Evolutionary conservation across 2,113 vertebrate genomes (phyloP).

Genomic region (Acinonyx jubatus): DNA sequence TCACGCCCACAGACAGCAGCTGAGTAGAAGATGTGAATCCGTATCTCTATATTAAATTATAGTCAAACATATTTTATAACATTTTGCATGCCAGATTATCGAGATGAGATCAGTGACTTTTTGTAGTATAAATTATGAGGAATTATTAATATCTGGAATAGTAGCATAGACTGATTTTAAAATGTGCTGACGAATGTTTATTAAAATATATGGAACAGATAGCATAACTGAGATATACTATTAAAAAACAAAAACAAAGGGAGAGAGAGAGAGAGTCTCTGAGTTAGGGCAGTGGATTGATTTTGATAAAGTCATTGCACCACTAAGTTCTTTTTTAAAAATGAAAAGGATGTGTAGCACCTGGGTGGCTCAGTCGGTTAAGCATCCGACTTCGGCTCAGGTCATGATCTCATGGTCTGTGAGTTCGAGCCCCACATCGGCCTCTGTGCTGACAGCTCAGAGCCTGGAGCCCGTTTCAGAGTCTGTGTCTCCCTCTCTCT

Average conservation of each 20-base stretch:
- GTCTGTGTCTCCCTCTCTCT: too few species aligned
- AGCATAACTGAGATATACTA: not conserved
- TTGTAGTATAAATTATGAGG: not conserved
- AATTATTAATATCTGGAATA: not conserved
- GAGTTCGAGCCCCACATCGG: too few species aligned
- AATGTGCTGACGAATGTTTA: not conserved
- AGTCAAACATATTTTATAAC: constrained; percentile 35
- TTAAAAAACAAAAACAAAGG: not conserved
- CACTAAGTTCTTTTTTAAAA: not conserved
- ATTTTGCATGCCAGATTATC: not conserved
- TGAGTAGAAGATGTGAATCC: not conserved
- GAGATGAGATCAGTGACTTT: not conserved
- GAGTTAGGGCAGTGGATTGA: not conserved
- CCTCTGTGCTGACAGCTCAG: too few species aligned
- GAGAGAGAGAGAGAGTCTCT: not conserved
- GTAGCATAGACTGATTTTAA: not conserved
- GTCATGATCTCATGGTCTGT: too few species aligned
- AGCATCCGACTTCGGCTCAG: too few species aligned
- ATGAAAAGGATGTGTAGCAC: not conserved
- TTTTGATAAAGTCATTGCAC: not conserved
- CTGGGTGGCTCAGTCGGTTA: too few species aligned
- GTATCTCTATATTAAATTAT: not conserved
- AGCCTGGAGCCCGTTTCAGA: too few species aligned
- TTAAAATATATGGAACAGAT: not conserved
- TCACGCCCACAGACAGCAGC: not conserved